A percentile compares a stretch with the other conserved stretches of the same genome.
These are phyloP conservation scores for Pungitius pungitius DNA, from an alignment of 2,113 vertebrate genomes.

Conservation along the genomic window DNA sequence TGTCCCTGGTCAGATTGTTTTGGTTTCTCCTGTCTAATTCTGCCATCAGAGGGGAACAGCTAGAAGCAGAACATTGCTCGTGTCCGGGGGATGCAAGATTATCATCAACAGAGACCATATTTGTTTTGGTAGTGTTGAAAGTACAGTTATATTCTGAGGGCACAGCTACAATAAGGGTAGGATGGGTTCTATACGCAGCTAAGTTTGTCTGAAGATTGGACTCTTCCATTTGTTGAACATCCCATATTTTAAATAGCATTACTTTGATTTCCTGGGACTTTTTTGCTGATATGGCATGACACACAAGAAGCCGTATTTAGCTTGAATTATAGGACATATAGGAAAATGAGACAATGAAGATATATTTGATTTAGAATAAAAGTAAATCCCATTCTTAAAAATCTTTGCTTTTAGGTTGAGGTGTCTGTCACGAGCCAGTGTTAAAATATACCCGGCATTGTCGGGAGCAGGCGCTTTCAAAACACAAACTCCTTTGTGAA, in stretches of 20 bases:
- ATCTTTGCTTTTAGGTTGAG: slow-evolving; percentile 4
- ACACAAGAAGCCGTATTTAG: slow-evolving; percentile 26
- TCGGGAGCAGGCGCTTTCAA: slow-evolving; percentile 40
- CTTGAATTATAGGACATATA: slow-evolving; percentile 44
- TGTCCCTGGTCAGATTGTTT: slow-evolving; percentile 78
- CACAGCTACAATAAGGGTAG: slow-evolving; percentile 58
- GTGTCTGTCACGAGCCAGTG: slow-evolving; percentile 42
- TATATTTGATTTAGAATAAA: slow-evolving; percentile 2
- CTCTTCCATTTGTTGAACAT: slow-evolving; percentile 47
- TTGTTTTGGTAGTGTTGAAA: slow-evolving; percentile 75
- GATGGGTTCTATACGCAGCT: slow-evolving; percentile 53
- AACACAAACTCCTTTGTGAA: slow-evolving; percentile 64
- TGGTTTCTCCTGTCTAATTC: slow-evolving; percentile 69
- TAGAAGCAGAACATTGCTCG: slow-evolving; percentile 52
- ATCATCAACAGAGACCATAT: slow-evolving; percentile 67
- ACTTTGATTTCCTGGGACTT: slow-evolving; percentile 40
- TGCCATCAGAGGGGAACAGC: slow-evolving; percentile 46
- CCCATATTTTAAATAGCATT: slow-evolving; percentile 29
- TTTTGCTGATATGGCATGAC: slow-evolving; percentile 23
- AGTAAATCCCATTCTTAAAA: slow-evolving; percentile 33
- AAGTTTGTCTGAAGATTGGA: slow-evolving; percentile 59
- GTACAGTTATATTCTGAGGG: slow-evolving; percentile 71
- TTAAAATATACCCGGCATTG: slow-evolving; percentile 39
- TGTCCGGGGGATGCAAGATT: slow-evolving; percentile 75
- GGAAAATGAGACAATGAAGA: not conserved